These are phyloP conservation scores for Agelastica alni DNA, from an alignment of 2,888 invertebrate genomes.

Conservation along the genomic window DNA sequence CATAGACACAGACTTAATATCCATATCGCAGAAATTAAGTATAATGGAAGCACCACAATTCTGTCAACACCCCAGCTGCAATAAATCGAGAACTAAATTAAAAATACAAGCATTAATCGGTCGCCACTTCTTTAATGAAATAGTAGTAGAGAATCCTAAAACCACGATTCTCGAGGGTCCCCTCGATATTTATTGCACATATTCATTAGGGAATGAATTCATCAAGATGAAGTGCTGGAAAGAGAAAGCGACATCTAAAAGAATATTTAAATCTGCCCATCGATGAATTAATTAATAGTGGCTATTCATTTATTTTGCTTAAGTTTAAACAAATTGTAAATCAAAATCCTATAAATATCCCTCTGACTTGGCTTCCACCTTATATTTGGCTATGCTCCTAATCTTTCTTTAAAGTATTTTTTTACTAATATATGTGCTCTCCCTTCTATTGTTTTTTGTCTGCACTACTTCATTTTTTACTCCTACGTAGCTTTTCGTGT, in stretches of 20 bases:
- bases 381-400: too few species aligned
- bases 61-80: constrained; percentile 52
- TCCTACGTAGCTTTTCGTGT: too few species aligned
- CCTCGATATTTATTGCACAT: constrained; percentile 53
- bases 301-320: too few species aligned
- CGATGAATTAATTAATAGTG: too few species aligned
- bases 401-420: too few species aligned
- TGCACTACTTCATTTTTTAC: too few species aligned
- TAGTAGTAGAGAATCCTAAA: constrained; percentile 34
- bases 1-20: neutral
- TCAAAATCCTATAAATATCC: too few species aligned
- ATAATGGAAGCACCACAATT: constrained; percentile 42
- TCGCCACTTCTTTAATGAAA: constrained; percentile 52
- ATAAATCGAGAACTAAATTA: constrained; percentile 45
- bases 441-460: too few species aligned
- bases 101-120: constrained; percentile 54
- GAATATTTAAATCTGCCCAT: neutral
- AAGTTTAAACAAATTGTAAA: too few species aligned
- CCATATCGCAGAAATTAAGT: constrained; percentile 16
- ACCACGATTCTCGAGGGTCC: constrained; percentile 32
- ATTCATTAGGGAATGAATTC: constrained; percentile 53
- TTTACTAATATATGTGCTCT: too few species aligned
- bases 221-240: constrained; percentile 44
- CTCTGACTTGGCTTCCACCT: too few species aligned
- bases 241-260: neutral